A percentile compares a stretch with the other conserved stretches of the same genome.
Evolutionary conservation across 2,113 vertebrate genomes (phyloP).

Genomic region (Rattus rattus): DNA sequence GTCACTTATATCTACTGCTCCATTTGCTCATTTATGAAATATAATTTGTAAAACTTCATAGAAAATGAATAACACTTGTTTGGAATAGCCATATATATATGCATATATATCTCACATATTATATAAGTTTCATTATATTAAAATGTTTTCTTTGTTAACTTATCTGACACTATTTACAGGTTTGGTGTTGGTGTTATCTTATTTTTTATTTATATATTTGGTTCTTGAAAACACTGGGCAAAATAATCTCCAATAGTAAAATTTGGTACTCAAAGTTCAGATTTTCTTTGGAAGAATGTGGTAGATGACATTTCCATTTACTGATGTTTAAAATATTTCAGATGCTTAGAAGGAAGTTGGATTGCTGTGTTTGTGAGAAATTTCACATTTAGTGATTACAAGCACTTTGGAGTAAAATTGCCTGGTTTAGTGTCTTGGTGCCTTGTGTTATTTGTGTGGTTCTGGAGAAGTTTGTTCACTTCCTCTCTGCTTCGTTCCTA

Average conservation of each 20-base stretch:
- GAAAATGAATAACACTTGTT: background rate
- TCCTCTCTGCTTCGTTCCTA: background rate
- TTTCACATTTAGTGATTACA: background rate
- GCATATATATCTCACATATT: background rate
- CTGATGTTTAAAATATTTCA: slow-evolving; percentile 1
- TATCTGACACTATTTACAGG: background rate
- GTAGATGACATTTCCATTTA: background rate
- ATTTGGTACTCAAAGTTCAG: background rate
- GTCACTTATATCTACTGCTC: background rate
- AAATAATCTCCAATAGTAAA: background rate
- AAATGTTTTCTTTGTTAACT: background rate
- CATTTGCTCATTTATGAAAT: background rate
- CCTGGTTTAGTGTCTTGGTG: background rate
- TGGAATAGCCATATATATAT: background rate
- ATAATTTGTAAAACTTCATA: background rate
- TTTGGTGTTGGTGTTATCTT: background rate
- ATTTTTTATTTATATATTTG: background rate
- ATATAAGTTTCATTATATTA: background rate
- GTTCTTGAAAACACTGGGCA: background rate
- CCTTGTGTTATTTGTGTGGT: background rate
- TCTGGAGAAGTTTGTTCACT: background rate
- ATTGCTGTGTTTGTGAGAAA: background rate
- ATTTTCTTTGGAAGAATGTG: background rate
- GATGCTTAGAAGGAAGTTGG: background rate
- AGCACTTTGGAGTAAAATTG: background rate